phyloP scores from a whole-genome alignment of 30 jellyfish, hydroid and myxozoan genomes.

The Mastigias papua region DNA sequence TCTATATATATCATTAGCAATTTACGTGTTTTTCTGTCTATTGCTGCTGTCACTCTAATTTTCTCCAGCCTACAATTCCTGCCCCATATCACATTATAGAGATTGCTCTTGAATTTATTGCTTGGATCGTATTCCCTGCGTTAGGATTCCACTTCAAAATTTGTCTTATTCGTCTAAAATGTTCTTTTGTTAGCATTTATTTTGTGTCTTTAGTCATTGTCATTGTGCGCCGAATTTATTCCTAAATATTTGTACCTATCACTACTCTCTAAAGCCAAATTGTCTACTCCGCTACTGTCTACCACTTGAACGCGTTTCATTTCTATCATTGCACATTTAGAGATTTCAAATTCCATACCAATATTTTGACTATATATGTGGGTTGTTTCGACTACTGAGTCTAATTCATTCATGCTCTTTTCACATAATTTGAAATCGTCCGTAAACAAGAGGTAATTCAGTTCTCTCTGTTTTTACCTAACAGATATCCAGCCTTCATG shows the following conservation, averaged over 20 bases:
- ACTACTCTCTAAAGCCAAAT: no score
- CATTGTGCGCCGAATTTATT: no score
- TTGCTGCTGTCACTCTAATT: neutral
- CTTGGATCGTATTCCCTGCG: slow-evolving; percentile 19
- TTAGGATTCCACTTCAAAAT: slow-evolving; percentile 8
- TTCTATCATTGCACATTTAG: no score
- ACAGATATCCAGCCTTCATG: neutral
- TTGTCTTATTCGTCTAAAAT: neutral
- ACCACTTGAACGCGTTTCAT: no score
- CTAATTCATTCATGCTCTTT: slow-evolving; percentile 7
- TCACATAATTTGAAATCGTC: slow-evolving; percentile 44
- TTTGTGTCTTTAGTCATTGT: slow-evolving; percentile 22
- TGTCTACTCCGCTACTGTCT: no score
- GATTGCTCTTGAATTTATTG: slow-evolving; percentile 21
- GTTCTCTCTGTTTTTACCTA: neutral
- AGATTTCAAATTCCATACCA: slow-evolving; percentile 36
- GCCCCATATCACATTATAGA: neutral
- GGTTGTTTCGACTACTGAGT: slow-evolving; percentile 2
- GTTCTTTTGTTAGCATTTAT: neutral
- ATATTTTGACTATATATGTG: slow-evolving; percentile 11
- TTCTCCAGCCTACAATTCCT: slow-evolving; percentile 11
- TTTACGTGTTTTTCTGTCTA: slow-evolving; percentile 35
- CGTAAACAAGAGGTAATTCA: slow-evolving; percentile 28
- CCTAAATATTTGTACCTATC: no score
- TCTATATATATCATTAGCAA: neutral